phyloP scores from a whole-genome alignment of 2,888 invertebrate species.

The Empis livida region DNA sequence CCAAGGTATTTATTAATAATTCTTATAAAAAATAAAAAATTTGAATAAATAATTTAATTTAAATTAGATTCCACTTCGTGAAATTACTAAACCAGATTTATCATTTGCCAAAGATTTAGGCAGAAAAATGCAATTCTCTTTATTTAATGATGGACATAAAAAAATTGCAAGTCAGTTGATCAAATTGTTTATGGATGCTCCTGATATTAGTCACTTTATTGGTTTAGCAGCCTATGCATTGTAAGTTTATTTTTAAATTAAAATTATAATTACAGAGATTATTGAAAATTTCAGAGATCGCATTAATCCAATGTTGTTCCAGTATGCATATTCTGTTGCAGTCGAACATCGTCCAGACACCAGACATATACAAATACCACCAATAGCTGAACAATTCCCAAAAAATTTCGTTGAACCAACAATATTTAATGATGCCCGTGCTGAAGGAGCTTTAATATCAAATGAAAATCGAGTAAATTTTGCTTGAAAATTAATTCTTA shows the following conservation, averaged over 20 bases:
- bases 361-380: slow-evolving; percentile 49
- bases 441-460: slow-evolving; percentile 50
- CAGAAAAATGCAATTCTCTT: slow-evolving; percentile 43
- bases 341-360: slow-evolving; percentile 46
- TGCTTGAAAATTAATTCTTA: background rate
- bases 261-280: background rate
- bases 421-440: slow-evolving; percentile 53
- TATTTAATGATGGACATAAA: slow-evolving; percentile 60
- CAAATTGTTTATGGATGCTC: slow-evolving; percentile 50
- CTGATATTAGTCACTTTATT: slow-evolving; percentile 47
- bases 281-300: slow-evolving; percentile 44
- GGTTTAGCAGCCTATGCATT: slow-evolving; percentile 51
- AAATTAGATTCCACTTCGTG: slow-evolving; percentile 27
- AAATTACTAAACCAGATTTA: slow-evolving; percentile 25
- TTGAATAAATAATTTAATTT: background rate
- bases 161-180: slow-evolving; percentile 57
- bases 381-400: slow-evolving; percentile 67
- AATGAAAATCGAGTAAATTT: slow-evolving; percentile 35
- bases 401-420: slow-evolving; percentile 69
- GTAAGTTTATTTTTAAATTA: slow-evolving; percentile 13
- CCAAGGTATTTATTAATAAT: slow-evolving; percentile 12
- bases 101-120: slow-evolving; percentile 22
- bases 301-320: slow-evolving; percentile 67
- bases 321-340: slow-evolving; percentile 65
- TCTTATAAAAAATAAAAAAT: too few relatives aligned